Evolutionary conservation across 1,140 invertebrate species (phyloP), one percentile per base, ranked within the genome.

Genomic region (Neocloeon triangulifer): DNA sequence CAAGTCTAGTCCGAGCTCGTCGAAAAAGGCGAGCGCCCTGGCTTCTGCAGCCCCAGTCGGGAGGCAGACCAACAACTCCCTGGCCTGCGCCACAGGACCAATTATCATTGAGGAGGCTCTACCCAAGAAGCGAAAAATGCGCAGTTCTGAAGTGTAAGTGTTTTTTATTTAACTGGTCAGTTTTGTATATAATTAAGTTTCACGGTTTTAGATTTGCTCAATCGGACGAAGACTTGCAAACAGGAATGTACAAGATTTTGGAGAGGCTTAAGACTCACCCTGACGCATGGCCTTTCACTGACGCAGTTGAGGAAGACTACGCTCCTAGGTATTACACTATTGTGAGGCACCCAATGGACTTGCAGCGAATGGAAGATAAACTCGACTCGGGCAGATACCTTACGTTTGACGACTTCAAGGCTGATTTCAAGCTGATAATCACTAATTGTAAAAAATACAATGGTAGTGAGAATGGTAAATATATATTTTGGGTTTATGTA

Each of bases 371-470:
- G 71, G 84, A 89, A 49, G 73, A 79, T 38, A 73, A 81, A 41
- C 54, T 89, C 10, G 77, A 84, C 44, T 64, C 61, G 41, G 73
- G 77, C 17, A 66, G 68, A 35, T 91, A 92, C 45, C 65, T 69
- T 18, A 73, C 65, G 37, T 69, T 78, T 38, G 62, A 61, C 25
- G 71, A 81, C 55, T 88, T 91, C 51, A 73, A 75, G 46, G 64
- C 64, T 3, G 85, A 91, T 54, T 88, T 91, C 53, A 69, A 75
- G 41, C 62, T 86, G 23, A 89, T 91, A 45, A 73, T 89, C 8
- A 78, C 85, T 41, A 92, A 92, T 51, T 91, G 84, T 51, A 60
- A 73, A 36, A 60, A 84, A 29, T 92, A 88, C 46, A 89, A 91
- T 66, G 85, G 85, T 21, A 71, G 73, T 39, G 73, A 84, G 44